A percentile compares a stretch with the other conserved stretches of the same genome.
These are phyloP conservation scores for Tolypeutes matacus DNA, from an alignment of 2,797 vertebrate genomes.

Conservation along the genomic window DNA sequence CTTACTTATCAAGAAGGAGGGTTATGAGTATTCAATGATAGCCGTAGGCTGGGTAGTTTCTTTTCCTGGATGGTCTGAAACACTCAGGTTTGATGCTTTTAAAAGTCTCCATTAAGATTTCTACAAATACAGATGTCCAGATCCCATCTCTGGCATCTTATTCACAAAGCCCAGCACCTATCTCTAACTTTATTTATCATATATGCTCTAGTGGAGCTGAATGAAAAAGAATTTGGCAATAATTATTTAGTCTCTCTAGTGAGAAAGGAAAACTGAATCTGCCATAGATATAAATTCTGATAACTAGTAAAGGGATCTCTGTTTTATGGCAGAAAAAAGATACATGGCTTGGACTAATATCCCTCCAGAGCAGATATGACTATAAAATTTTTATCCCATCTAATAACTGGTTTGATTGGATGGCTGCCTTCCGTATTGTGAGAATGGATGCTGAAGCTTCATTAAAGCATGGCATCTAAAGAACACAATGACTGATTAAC, in stretches of 20 bases:
- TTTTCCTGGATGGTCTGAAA: background rate
- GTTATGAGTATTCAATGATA: background rate
- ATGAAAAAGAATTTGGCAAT: conserved; percentile 23
- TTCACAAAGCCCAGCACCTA: background rate
- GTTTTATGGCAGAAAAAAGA: conserved; percentile 28
- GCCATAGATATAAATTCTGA: conserved; percentile 27
- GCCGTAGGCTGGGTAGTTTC: background rate
- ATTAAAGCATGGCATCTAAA: background rate
- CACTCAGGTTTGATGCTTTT: background rate
- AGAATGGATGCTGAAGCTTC: background rate
- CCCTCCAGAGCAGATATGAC: background rate
- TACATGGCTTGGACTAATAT: background rate
- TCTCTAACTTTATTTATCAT: background rate
- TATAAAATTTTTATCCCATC: background rate
- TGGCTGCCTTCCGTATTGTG: background rate
- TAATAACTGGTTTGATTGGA: background rate
- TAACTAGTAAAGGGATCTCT: background rate
- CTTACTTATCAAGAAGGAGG: background rate
- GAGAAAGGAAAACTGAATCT: background rate
- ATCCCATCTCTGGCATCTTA: background rate
- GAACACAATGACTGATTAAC: background rate
- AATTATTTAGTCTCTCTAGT: background rate
- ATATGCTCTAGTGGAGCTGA: background rate
- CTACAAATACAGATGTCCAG: background rate
- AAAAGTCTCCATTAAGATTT: background rate